Evolutionary conservation across 2,113 vertebrate genomes (phyloP), one percentile per base, ranked within the genome.

Genomic region (Cynoglossus semilaevis): DNA sequence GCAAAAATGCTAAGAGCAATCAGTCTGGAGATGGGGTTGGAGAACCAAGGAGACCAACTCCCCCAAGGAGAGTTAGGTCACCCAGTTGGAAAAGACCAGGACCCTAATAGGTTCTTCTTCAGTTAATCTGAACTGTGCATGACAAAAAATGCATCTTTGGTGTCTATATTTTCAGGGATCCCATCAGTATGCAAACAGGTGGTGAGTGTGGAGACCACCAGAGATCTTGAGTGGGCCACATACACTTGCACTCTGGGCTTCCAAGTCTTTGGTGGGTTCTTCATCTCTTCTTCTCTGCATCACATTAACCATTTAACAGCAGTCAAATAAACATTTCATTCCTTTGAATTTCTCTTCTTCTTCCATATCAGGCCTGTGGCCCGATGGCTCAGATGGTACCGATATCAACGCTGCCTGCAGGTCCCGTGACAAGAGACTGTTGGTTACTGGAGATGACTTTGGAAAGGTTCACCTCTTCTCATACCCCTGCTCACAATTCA

Each of bases 391-490:
- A 0, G 97, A 99, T 5, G 97, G 97, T 58, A 98, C 96, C 0
- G 97, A 98, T 82, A 94, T 99, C 82, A 99, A 98, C 0, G 97
- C 96, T 0, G 92, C 93, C 57, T 96, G 93, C 71, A 89, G 92
- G 59, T 95, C 94, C 45, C 90, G 78, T 0, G 90, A 91, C 77
- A 94, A 90, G 18, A 95, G 85, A 64, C 89, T 98, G 18, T 89
- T 99, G 4, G 93, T 92, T 1, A 97, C 95, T 0, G 97, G 97
- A 15, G 96, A 99, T 1, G 97, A 99, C 85, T 99, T 98, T 53
- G 97, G 97, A 85, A 97, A 99, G 92, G 96, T 99, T 48, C 96
- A 96, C 72, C 93, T 99, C 43, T 98, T 98, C 82, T 92, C 95
- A 0, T 97, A 94, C 72, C 97, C 96, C 0, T 98, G 95, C 67